Percentiles rank a stretch among this genome's conserved stretches.
phyloP scores from a whole-genome alignment of 2,797 vertebrate species.

The Myotis planiceps region DNA sequence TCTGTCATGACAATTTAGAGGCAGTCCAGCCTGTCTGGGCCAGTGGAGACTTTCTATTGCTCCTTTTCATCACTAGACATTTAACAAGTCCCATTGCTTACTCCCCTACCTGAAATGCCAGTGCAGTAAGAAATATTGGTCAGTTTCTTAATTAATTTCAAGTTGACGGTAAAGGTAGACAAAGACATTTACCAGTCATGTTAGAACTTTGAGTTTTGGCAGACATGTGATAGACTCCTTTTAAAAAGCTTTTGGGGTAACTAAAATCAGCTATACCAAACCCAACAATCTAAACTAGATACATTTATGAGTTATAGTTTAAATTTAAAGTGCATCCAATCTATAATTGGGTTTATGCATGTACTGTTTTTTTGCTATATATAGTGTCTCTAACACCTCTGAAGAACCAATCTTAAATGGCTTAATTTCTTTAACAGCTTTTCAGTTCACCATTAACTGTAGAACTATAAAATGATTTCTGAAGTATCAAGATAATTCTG shows the following conservation, averaged over 20 bases:
- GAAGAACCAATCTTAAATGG: slow-evolving; percentile 59
- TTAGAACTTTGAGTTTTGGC: slow-evolving; percentile 55
- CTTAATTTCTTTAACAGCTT: slow-evolving; percentile 70
- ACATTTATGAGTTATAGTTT: slow-evolving; percentile 48
- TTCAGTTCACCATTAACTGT: slow-evolving; percentile 60
- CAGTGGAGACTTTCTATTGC: slow-evolving; percentile 83
- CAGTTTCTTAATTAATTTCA: slow-evolving; percentile 74
- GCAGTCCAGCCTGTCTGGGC: slow-evolving; percentile 82
- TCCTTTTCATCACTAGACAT: slow-evolving; percentile 87
- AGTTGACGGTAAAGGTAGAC: slow-evolving; percentile 57
- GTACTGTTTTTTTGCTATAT: neutral
- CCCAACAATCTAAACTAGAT: slow-evolving; percentile 5
- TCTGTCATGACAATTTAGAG: slow-evolving; percentile 87
- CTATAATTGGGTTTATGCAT: slow-evolving; percentile 56
- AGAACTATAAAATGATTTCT: slow-evolving; percentile 71
- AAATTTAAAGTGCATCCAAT: slow-evolving; percentile 43
- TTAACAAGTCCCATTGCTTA: slow-evolving; percentile 82
- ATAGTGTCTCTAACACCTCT: slow-evolving; percentile 20
- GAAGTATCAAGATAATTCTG: slow-evolving; percentile 65
- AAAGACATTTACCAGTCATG: slow-evolving; percentile 54
- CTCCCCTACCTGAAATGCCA: slow-evolving; percentile 73
- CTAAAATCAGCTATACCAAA: slow-evolving; percentile 35
- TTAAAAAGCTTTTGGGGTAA: neutral
- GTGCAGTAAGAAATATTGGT: slow-evolving; percentile 88
- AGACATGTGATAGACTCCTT: neutral